A percentile compares a stretch with the other conserved stretches of the same genome.
Evolutionary conservation across 2,113 vertebrate genomes (phyloP).

Genomic region (Cyrtonyx montezumae): DNA sequence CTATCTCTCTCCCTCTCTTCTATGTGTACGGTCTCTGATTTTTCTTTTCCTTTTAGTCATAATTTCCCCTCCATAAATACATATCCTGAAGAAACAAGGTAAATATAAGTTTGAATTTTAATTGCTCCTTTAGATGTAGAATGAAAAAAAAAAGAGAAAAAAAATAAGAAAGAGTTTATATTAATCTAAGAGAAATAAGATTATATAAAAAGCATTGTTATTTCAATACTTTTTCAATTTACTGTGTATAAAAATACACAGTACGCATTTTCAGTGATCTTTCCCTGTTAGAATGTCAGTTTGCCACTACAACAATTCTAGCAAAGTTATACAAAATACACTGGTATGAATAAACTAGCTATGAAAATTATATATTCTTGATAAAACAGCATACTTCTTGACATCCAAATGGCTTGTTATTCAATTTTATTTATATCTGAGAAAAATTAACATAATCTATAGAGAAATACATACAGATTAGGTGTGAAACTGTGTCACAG

Average conservation of each 20-base stretch:
- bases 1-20: background rate
- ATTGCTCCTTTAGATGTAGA: background rate
- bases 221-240: background rate
- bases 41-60: background rate
- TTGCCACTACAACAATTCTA: background rate
- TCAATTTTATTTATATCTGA: background rate
- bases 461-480: background rate
- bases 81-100: background rate
- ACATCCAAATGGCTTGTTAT: background rate
- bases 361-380: background rate
- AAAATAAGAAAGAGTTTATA: background rate
- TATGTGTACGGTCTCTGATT: background rate
- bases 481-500: background rate
- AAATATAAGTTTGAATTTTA: background rate
- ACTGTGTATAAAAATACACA: background rate
- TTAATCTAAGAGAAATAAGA: background rate
- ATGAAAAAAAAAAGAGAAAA: rapidly evolving
- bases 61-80: background rate
- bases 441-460: background rate
- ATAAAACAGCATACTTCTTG: background rate
- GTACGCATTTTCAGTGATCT: background rate
- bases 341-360: background rate
- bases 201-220: background rate
- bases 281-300: background rate
- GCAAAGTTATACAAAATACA: background rate